These are phyloP conservation scores for Bryconaethiops microstoma DNA, from an alignment of 2,797 vertebrate species.

Conservation along the genomic window DNA sequence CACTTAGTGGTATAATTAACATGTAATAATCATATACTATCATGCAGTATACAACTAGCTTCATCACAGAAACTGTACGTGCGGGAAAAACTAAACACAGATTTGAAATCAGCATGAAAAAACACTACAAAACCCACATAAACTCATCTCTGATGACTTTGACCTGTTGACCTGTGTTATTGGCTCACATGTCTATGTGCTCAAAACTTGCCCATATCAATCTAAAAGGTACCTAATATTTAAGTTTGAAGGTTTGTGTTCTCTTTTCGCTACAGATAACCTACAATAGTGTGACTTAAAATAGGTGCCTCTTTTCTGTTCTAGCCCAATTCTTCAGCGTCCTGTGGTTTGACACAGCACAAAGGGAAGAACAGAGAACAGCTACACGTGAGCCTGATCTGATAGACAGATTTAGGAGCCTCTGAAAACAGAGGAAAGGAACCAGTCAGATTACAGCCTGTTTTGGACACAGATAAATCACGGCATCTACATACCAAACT, in stretches of 20 bases:
- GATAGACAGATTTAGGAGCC: slow-evolving; percentile 25
- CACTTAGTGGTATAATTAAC: no score
- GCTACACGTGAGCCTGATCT: slow-evolving; percentile 36
- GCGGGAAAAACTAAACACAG: no score
- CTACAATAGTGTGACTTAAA: slow-evolving; percentile 25
- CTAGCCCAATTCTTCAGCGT: slow-evolving; percentile 28
- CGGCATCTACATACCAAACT: slow-evolving; percentile 56
- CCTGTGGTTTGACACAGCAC: slow-evolving; percentile 21
- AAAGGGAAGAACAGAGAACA: slow-evolving; percentile 19
- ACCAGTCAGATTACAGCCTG: slow-evolving; percentile 51
- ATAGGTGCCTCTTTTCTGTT: slow-evolving; percentile 40
- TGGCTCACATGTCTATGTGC: background rate
- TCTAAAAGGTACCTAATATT: background rate
- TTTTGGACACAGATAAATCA: slow-evolving; percentile 67
- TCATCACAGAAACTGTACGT: no score
- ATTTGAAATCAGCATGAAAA: no score
- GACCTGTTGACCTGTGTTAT: no score
- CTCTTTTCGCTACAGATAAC: slow-evolving; percentile 2
- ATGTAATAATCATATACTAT: no score
- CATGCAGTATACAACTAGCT: no score
- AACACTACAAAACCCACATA: no score
- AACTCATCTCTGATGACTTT: no score
- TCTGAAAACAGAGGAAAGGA: slow-evolving; percentile 40
- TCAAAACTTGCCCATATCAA: background rate
- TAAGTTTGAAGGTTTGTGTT: slow-evolving; percentile 9